Evolutionary conservation across 2,888 invertebrate genomes (phyloP), one percentile per base, ranked within the genome.

Genomic region (Euzetes globulus): DNA sequence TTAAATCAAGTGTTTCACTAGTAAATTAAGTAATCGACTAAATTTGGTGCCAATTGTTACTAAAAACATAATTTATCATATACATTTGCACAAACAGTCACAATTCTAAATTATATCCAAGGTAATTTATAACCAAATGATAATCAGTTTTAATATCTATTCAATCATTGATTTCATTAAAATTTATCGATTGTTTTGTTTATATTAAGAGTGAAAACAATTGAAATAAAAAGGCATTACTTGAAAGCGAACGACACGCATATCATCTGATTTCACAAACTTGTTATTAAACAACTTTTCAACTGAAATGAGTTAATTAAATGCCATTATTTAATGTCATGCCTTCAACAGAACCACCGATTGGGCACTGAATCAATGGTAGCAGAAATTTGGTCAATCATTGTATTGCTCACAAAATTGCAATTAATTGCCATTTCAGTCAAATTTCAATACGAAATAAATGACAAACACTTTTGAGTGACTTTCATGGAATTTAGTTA

Each of bases 251-350:
- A 55, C 55, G 33, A 33, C 33, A 33, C 13, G 41, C 22, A 55
- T 22, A 55, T 22, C 22, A 25, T 55, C 25, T 19, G 22, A 55
- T 33, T 11, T 11, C 0, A 68, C n/a, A 41, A 68, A 68, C 68
- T 68, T 22, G 68, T 68, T 68, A 33, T 41, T 22, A 37, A 68
- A 68, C 68, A 68, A 68, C 19, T 45, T 45, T 41, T 68, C n/a
- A 29, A 41, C 41, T 22, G 37, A 68, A 37, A 37, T 41, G 41
- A 68, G 41, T 68, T 68, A 68, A 68, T 41, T 45, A 19, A 22
- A 68, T 29, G 15, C 11, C 7, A 41, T 13, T 41, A 41, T 41
- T 41, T 41, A 41, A 41, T 41, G 41, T 41, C 41, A 41, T 41
- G 41, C 41, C 11, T 41, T 41, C 41, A 41, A 41, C 41, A 9